Conservation (phyloP, 2,888 invertebrate species). For the Pycnomerus fuliginosus region DNA sequence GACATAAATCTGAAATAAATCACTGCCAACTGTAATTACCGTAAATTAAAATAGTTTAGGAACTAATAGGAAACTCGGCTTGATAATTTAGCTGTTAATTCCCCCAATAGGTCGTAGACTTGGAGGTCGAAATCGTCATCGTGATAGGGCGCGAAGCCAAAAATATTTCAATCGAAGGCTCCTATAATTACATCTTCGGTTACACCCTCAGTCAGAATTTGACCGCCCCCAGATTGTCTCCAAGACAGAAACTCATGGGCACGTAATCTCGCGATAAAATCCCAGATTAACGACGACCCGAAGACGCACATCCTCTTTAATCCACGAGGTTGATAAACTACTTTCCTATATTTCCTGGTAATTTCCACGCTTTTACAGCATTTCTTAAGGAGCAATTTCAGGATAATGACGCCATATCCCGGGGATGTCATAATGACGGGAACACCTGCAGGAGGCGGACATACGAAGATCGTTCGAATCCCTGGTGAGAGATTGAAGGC, state of each 20-base stretch:
- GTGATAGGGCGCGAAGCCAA: conserved; percentile 76
- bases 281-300: conserved; percentile 70
- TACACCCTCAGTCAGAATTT: conserved; percentile 84
- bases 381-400: conserved; percentile 47
- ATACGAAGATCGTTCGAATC: conserved; percentile 63
- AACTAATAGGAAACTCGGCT: too few relatives aligned
- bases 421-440: conserved; percentile 87
- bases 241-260: conserved; percentile 65
- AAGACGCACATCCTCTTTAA: conserved; percentile 76
- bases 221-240: conserved; percentile 82
- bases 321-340: conserved; percentile 73
- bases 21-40: too few relatives aligned
- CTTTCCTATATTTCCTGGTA: conserved; percentile 72
- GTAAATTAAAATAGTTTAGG: too few relatives aligned
- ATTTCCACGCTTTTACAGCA: conserved; percentile 29
- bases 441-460: conserved; percentile 73
- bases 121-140: conserved; percentile 82
- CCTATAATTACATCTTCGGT: conserved; percentile 74
- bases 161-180: conserved; percentile 63
- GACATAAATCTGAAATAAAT: too few relatives aligned
- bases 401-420: conserved; percentile 74
- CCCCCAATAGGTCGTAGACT: conserved; percentile 83
- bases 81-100: too few relatives aligned
- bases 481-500: conserved; percentile 76
- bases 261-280: conserved; percentile 70